Base-by-base conservation (phyloP, 2,888 invertebrate species). In the Hipparchia sbordonii region DNA sequence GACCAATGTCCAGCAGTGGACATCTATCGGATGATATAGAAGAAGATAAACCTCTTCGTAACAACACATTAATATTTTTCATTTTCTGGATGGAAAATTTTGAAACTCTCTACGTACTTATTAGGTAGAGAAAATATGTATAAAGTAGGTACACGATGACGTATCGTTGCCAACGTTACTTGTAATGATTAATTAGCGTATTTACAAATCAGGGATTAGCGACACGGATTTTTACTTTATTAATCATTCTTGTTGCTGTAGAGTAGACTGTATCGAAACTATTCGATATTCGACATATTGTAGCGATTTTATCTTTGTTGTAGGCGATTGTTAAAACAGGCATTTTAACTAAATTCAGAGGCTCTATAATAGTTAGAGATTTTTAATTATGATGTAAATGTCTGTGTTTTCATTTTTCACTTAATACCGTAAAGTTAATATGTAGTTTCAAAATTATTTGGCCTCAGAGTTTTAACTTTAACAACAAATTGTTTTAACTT, bases 241-340 rank as follows among this genome's bases (percentile, higher is more conserved):
- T 13, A 61, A 61, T 8, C 2, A 48, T 62, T 56, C 6, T 23
- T 56, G 6, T 56, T 61, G 60, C 12, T 63, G 23, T 63, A 23
- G 51, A 6, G 48, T 63, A 23, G 6, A n/a, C 61, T 51, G 65
- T 52, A 52, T 23, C 51, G 48, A 13, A 63, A 63, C 23, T 33
- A 51, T 52, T 51, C 65, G 48, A 63, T 51, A 51, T 48, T 33
- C 9, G 9, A 63, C 62, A 23, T 48, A 0, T n/a, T 48, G 13
- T 56, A 56, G 13, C 46, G 8, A 48, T 51, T 52, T 65, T 65
- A 65, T 65, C 65, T 65, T 12, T 52, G 65, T 65, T 65, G 65
- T 65, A 65, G 65, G 23, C 33, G 23, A 10, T 4, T 7, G 9
- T 0, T 48, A 62, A 62, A 13, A 13, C 13, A 62, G 46, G 7